Conservation (phyloP, 2,888 invertebrate genomes). For the Hyalella azteca region DNA sequence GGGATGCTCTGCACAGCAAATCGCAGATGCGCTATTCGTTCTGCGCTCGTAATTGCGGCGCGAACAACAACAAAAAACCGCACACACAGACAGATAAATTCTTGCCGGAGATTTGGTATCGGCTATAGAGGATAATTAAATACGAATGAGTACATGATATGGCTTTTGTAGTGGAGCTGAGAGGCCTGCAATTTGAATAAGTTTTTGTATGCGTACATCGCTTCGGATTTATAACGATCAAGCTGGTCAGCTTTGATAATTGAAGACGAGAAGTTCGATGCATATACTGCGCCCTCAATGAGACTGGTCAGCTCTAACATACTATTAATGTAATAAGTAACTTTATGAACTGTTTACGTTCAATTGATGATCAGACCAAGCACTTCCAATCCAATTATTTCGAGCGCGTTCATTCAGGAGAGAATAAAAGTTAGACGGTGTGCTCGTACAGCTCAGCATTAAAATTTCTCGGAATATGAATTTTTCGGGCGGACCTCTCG, state of each 20-base stretch:
- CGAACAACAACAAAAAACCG: neutral
- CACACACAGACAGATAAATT: neutral
- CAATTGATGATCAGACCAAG: constrained; percentile 8
- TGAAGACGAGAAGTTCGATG: neutral
- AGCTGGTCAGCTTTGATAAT: neutral
- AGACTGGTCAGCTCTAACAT: neutral
- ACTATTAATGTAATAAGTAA: constrained; percentile 15
- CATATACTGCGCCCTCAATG: neutral
- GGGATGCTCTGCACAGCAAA: neutral
- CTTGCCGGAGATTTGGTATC: neutral
- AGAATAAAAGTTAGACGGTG: too few relatives aligned
- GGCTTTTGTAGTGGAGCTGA: constrained; percentile 6
- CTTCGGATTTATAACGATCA: neutral
- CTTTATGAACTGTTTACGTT: constrained; percentile 32
- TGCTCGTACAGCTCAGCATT: too few relatives aligned
- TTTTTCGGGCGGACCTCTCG: too few relatives aligned
- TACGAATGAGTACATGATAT: constrained; percentile 35
- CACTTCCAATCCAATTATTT: neutral
- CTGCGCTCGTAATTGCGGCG: neutral
- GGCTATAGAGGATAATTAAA: constrained; percentile 31
- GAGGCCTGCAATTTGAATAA: constrained; percentile 21
- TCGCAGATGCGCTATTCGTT: neutral
- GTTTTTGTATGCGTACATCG: neutral
- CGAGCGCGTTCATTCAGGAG: too few relatives aligned
- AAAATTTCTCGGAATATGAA: too few relatives aligned